Conservation (phyloP, 2,113 vertebrate species). For the Syngnathus typhle region DNA sequence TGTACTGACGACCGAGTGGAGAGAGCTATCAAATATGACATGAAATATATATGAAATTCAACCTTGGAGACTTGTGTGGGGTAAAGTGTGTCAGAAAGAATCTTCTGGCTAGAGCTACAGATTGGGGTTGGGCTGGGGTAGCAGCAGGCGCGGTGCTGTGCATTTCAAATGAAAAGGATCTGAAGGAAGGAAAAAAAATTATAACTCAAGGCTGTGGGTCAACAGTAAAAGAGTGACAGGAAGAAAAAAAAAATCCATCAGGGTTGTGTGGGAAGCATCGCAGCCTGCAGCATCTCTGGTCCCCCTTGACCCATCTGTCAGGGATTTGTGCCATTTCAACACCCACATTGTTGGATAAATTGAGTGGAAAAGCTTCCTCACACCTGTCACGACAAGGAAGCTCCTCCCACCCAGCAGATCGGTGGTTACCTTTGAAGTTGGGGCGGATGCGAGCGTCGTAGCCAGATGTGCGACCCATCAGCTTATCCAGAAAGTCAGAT, state of each 20-base stretch:
- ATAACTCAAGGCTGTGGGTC: conserved; percentile 54
- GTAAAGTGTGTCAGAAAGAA: conserved; percentile 56
- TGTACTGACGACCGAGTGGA: conserved; percentile 52
- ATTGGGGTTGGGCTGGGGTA: conserved; percentile 46
- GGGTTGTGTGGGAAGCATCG: conserved; percentile 19
- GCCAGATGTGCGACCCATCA: conserved; percentile 90
- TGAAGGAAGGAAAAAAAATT: conserved; percentile 31
- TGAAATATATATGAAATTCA: conserved; percentile 65
- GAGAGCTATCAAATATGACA: conserved; percentile 26
- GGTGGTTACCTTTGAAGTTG: conserved; percentile 88
- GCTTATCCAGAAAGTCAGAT: conserved; percentile 93
- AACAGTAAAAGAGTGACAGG: conserved; percentile 32
- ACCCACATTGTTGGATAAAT: conserved; percentile 22
- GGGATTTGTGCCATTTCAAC: conserved; percentile 40
- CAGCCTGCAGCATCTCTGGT: conserved; percentile 39
- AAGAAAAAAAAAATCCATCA: conserved; percentile 13
- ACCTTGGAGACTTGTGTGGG: conserved; percentile 45
- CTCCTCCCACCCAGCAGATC: conserved; percentile 1
- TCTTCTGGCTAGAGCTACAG: conserved; percentile 30
- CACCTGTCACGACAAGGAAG: conserved; percentile 29
- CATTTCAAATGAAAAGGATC: conserved; percentile 29
- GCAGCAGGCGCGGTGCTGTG: conserved; percentile 21
- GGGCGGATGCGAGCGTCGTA: conserved; percentile 92
- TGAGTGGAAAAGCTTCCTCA: conserved; percentile 8
- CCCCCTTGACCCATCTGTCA: conserved; percentile 42